Percentiles rank a stretch among this genome's conserved stretches.
These are phyloP conservation scores for Lamprologus sp. DNA, from an alignment of 2,113 vertebrate species.

Conservation along the genomic window DNA sequence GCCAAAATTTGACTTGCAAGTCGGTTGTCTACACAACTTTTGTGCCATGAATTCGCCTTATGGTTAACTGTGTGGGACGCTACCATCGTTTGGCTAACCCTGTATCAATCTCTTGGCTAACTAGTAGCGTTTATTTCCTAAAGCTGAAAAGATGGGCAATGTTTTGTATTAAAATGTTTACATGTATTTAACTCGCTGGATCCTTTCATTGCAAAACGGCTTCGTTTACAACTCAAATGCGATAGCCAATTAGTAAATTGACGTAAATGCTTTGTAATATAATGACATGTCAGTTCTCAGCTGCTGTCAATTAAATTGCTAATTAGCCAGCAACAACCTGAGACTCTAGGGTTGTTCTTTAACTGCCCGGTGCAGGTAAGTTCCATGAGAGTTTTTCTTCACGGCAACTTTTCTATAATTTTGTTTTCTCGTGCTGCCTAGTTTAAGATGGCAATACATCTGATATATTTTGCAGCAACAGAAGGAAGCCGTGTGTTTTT, in stretches of 20 bases:
- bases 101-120: not conserved
- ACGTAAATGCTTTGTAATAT: not conserved
- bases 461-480: not conserved
- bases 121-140: not conserved
- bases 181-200: not conserved
- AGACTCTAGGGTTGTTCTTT: not conserved
- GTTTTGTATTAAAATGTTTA: not conserved
- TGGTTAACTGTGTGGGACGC: not conserved
- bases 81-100: not conserved
- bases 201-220: not conserved
- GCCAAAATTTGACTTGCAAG: not conserved
- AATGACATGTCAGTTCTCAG: not conserved
- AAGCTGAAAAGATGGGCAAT: not conserved
- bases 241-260: not conserved
- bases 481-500: not conserved
- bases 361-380: not conserved
- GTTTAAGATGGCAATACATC: not conserved
- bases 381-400: not conserved
- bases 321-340: not conserved
- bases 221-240: not conserved
- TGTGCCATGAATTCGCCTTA: not conserved
- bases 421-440: not conserved
- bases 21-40: not conserved
- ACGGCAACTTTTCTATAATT: not conserved
- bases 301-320: slow-evolving; percentile 51